Percentiles rank a stretch among this genome's conserved stretches.
Conservation (phyloP, 2,113 vertebrate genomes). For the Zosterops hypoxanthus region DNA sequence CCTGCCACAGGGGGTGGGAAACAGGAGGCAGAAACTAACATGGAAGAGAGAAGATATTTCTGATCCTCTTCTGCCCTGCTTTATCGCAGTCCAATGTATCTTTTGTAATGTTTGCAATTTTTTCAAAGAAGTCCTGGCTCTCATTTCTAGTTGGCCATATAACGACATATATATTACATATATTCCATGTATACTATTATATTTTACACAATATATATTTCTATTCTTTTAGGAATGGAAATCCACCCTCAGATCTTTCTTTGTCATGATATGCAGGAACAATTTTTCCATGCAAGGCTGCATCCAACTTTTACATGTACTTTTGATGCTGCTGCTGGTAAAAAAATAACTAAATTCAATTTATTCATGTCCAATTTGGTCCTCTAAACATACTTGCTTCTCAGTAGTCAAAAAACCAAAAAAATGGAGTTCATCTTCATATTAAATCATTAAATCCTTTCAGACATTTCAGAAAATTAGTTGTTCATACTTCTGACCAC, state of each 20-base stretch:
- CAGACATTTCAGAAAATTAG: neutral
- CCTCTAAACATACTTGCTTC: neutral
- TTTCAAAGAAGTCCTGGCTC: neutral
- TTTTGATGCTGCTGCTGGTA: neutral
- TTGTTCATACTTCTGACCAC: neutral
- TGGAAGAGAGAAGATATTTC: neutral
- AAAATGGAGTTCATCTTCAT: neutral
- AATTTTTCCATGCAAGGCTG: neutral
- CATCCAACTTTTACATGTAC: neutral
- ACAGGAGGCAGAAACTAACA: neutral
- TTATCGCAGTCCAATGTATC: neutral
- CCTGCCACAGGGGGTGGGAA: accelerated
- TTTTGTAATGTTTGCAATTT: neutral
- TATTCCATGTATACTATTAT: neutral
- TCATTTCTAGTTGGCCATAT: neutral
- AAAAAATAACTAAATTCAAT: neutral
- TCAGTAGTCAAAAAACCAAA: neutral
- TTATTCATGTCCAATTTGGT: neutral
- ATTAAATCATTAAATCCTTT: neutral
- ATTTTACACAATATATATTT: neutral
- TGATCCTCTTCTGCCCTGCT: neutral
- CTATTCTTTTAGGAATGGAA: neutral
- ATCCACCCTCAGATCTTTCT: neutral
- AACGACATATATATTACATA: no score
- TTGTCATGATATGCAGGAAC: neutral